These are phyloP conservation scores for Nycticebus coucang DNA, from an alignment of 2,113 vertebrate genomes.

Conservation along the genomic window DNA sequence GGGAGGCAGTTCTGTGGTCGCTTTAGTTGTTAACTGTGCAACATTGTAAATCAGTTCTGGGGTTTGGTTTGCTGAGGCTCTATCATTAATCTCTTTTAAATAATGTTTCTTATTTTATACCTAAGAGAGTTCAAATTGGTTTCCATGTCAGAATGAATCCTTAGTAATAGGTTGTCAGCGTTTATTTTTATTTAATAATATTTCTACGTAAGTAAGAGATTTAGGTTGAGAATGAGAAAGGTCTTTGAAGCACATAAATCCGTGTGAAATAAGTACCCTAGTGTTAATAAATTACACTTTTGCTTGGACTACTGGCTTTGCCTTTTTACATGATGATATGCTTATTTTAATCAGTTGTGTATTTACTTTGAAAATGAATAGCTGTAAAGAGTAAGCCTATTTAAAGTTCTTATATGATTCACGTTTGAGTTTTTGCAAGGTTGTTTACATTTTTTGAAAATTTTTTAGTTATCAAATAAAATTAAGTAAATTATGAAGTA, in stretches of 20 bases:
- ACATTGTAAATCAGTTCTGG: not conserved
- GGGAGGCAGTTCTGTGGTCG: too few species aligned
- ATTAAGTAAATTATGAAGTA: not conserved
- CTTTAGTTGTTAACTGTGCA: not conserved
- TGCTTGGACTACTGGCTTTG: not conserved
- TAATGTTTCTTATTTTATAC: not conserved
- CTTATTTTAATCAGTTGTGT: not conserved
- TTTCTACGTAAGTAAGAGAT: not conserved
- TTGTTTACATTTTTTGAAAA: not conserved
- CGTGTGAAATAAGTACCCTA: not conserved
- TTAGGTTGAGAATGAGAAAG: not conserved
- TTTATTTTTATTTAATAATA: not conserved
- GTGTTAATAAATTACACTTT: not conserved
- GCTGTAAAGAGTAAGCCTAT: not conserved
- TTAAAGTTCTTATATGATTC: not conserved
- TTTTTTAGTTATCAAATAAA: not conserved
- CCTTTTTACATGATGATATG: not conserved
- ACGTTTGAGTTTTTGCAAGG: not conserved
- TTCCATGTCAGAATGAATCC: not conserved
- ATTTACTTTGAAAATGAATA: constrained; percentile 40
- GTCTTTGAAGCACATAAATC: not conserved
- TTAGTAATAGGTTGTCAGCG: not conserved
- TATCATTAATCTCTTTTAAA: not conserved
- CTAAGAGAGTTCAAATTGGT: not conserved
- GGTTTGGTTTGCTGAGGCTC: not conserved